Base-by-base conservation (phyloP, 2,888 invertebrate species). In the Thymelicus sylvestris region DNA sequence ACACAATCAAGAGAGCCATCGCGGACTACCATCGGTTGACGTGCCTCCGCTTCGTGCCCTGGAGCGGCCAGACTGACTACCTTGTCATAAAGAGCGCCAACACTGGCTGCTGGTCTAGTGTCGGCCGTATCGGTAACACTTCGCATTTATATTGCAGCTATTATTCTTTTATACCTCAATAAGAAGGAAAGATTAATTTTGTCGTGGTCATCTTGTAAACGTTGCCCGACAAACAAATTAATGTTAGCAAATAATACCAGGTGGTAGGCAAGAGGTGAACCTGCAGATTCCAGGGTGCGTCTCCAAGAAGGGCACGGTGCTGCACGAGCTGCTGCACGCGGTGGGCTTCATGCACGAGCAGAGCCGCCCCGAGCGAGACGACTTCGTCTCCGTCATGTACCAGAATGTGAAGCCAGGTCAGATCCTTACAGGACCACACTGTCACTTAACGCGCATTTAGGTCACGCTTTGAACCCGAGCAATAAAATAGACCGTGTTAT, bases 261-360 rank as follows among this genome's bases (percentile, higher is more conserved):
- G 93, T 52, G 93, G 93, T 39, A 87, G 92, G n/a, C 95, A 96
- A 82, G 95, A 96, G 76, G 94, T 97, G 7, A 97, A 97, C 87
- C 93, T 97, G 6, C 97, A 97, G 84, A 90, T 94, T 0, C 97
- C 97, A 0, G 96, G 96, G 8, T 97, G 97, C 82, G 92, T 96
- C 0, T 89, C 95, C 0, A 96, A 95, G 82, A 95, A 95, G 74
- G 97, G 97, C 10, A 97, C 97, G 0, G 94, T 96, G 0, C 90
- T 97, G 19, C 97, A 97, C 80, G 97, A 97, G 84, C 87, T 97
- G 74, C 95, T 97, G 93, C 97, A 97, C 80, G 96, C 96, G 0
- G 81, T 96, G 12, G 97, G 97, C 0, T 97, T 97, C 84, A 91
- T 97, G 82, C 97, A 97, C 81, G 97, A 97, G 79, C 97, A 97